Evolutionary conservation across 2,888 invertebrate genomes (phyloP).

Genomic region (Mystacides longicornis): DNA sequence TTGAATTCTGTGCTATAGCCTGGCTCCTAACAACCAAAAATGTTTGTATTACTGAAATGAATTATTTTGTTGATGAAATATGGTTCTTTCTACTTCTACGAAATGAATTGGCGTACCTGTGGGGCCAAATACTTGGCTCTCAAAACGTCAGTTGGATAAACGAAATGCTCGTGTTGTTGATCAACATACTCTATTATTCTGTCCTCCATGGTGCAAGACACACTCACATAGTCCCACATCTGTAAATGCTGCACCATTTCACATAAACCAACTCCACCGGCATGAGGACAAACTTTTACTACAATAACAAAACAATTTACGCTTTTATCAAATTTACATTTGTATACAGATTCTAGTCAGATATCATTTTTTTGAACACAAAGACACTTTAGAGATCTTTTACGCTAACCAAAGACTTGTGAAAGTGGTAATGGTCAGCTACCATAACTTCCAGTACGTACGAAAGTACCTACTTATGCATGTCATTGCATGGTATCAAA

Average conservation of each 20-base stretch:
- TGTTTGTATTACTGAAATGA: neutral
- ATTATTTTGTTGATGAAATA: too few relatives aligned
- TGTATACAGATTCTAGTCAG: too few relatives aligned
- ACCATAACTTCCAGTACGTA: too few relatives aligned
- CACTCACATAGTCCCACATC: constrained; percentile 75
- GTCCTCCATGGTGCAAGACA: constrained; percentile 63
- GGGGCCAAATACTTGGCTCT: constrained; percentile 71
- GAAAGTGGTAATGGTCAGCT: too few relatives aligned
- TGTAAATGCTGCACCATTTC: constrained; percentile 92
- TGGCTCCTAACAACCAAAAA: constrained; percentile 42
- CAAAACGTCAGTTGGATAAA: constrained; percentile 60
- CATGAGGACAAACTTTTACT: constrained; percentile 74
- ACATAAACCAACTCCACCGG: constrained; percentile 89
- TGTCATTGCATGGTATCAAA: too few relatives aligned
- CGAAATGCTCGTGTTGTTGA: constrained; percentile 86
- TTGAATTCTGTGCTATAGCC: constrained; percentile 81
- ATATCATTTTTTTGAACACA: too few relatives aligned
- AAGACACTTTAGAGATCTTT: too few relatives aligned
- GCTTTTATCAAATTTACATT: too few relatives aligned
- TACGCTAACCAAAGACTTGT: too few relatives aligned
- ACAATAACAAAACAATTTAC: neutral
- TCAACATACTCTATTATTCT: constrained; percentile 81
- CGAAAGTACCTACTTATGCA: too few relatives aligned
- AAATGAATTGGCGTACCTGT: too few relatives aligned
- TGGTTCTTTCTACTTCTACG: too few relatives aligned